Evolutionary conservation across 64 coral and sea anemone species (phyloP), one percentile per base, ranked within the genome.

Genomic region (Astreopora myriophthalma): DNA sequence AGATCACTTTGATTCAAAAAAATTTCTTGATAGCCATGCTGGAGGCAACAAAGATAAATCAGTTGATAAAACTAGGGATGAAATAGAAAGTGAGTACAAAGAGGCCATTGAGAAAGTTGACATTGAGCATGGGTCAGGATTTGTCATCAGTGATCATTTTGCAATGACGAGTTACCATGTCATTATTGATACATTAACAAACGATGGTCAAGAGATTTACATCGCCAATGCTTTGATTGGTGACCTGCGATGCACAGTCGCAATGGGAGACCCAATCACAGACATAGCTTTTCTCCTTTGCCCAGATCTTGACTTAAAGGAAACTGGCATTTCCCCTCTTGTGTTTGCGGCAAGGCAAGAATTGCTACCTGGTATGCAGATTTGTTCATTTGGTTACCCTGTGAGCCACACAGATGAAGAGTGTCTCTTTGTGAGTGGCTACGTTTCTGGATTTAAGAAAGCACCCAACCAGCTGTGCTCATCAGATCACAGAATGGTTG

Each of bases 361-460:
- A n/a, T n/a, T n/a, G n/a, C n/a, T n/a, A n/a, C n/a, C n/a, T n/a
- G n/a, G n/a, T n/a, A 16, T 30, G 48, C 5, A 30, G 57, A 25
- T 80, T 28, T 58, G 55, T 33, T 55, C 46, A 7, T 80, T 57
- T 80, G 76, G 76, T 51, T 80, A 33, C 20, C 76, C 76, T 8
- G 17, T 58, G 26, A 80, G 28, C 28, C 29, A 80, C 29, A 80
- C 16, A n/a, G 76, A 48, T 31, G 76, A 80, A 22, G 9, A 11
- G 57, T 27, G 26, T n/a, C 48, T 80, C 1, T 80, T 80, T 80
- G 29, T 80, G 5, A 51, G 16, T 32, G 76, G 76, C 2, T 8
- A 34, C 0, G 76, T 80, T 29, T 57, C 76, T 80, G 76, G 76
- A 11, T 80, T 14, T 16, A 80, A 80, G 27, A 9, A 77, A 77